These are phyloP conservation scores for Paramisgurnus dabryanus DNA, from an alignment of 2,113 vertebrate genomes.

Conservation along the genomic window DNA sequence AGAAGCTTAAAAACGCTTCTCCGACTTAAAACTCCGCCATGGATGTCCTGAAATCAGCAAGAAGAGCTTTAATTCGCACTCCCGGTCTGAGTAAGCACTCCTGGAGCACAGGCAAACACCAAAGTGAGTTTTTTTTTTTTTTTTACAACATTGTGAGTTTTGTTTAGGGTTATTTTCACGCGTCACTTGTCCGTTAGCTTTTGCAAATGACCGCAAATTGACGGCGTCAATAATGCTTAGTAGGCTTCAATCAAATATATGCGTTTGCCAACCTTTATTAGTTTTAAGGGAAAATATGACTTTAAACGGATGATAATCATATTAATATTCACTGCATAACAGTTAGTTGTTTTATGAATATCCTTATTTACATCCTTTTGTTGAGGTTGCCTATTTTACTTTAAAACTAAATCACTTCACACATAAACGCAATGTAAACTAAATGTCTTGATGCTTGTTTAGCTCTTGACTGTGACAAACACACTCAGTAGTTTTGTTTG, in stretches of 20 bases:
- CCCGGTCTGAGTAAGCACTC: conserved; percentile 82
- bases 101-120: conserved; percentile 79
- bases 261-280: neutral
- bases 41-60: conserved; percentile 83
- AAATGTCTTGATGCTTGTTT: neutral
- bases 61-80: conserved; percentile 83
- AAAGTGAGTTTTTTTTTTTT: conserved; percentile 75
- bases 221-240: neutral
- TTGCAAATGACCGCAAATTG: neutral
- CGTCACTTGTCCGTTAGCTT: neutral
- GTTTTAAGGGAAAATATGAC: neutral
- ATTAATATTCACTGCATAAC: neutral
- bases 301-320: neutral
- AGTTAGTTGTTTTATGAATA: neutral
- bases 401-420: neutral
- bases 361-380: neutral
- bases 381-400: neutral
- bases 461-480: neutral
- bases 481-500: neutral
- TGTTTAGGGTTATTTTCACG: neutral
- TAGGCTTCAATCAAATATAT: neutral
- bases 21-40: conserved; percentile 61
- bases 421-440: neutral
- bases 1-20: conserved; percentile 30
- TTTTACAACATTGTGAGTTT: conserved; percentile 2